phyloP scores from a whole-genome alignment of 1,140 invertebrate genomes.

The Drosophila tristis region DNA sequence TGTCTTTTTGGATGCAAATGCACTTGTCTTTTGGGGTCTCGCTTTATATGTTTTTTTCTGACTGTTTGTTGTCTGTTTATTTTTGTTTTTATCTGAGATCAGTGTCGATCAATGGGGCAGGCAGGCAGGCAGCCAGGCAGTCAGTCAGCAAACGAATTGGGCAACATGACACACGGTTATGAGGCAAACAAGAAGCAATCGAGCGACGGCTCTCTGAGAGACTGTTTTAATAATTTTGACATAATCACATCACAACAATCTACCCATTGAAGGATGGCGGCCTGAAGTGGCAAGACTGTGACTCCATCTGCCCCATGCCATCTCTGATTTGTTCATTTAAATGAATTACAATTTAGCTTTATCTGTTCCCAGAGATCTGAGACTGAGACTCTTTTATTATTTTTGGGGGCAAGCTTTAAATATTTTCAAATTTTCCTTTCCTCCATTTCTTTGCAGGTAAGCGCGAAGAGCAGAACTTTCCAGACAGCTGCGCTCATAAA shows the following conservation, averaged over 20 bases:
- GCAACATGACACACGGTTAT: constrained; percentile 64
- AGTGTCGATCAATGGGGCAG: constrained; percentile 67
- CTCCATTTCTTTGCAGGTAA: constrained; percentile 21
- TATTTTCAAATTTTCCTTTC: background rate
- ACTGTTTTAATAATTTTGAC: constrained; percentile 83
- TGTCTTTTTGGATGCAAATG: constrained; percentile 64
- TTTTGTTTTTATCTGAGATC: constrained; percentile 68
- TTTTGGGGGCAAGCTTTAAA: constrained; percentile 28
- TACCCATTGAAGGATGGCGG: constrained; percentile 36
- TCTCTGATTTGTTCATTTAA: constrained; percentile 78
- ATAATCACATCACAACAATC: constrained; percentile 81
- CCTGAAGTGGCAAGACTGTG: constrained; percentile 58
- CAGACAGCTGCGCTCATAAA: constrained; percentile 62
- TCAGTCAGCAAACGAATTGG: constrained; percentile 77
- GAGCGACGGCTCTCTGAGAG: constrained; percentile 22
- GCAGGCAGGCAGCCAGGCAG: too few relatives aligned
- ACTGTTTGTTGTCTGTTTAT: constrained; percentile 55
- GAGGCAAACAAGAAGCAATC: constrained; percentile 14
- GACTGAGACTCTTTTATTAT: constrained; percentile 16
- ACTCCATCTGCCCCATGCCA: constrained; percentile 6
- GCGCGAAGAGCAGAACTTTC: constrained; percentile 51
- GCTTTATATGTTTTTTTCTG: constrained; percentile 40
- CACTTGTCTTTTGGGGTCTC: constrained; percentile 66
- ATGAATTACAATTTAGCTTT: constrained; percentile 77
- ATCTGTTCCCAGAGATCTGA: constrained; percentile 71